Percentiles rank a stretch among this genome's conserved stretches.
Evolutionary conservation across 1,140 invertebrate genomes (phyloP).

Genomic region (Steinernema khuongi): DNA sequence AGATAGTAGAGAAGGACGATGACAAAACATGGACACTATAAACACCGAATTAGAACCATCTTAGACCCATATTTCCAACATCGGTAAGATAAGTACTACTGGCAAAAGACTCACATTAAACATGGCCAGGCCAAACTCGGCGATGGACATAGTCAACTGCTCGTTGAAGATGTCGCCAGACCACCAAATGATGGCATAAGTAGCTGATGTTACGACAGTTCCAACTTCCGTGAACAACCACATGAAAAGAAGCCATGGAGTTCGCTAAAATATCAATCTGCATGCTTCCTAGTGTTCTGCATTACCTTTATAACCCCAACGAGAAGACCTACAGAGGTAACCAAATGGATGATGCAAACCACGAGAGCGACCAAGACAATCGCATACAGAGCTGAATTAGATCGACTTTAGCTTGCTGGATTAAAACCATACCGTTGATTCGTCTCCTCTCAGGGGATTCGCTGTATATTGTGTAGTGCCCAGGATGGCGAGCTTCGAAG

Average conservation of each 20-base stretch:
- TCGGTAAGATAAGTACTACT: slow-evolving; percentile 25
- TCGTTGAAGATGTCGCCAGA: slow-evolving; percentile 55
- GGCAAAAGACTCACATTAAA: slow-evolving; percentile 48
- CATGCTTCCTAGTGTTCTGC: background rate
- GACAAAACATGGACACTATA: slow-evolving; percentile 48
- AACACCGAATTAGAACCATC: background rate
- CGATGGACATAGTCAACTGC: slow-evolving; percentile 53
- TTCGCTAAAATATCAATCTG: background rate
- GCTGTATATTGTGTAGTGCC: slow-evolving; percentile 55
- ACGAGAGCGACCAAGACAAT: slow-evolving; percentile 53
- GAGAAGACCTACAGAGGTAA: slow-evolving; percentile 41
- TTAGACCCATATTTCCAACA: background rate
- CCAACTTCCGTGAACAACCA: slow-evolving; percentile 53
- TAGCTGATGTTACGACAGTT: slow-evolving; percentile 47
- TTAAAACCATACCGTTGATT: slow-evolving; percentile 48
- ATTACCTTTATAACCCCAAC: slow-evolving; percentile 51
- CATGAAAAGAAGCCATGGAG: slow-evolving; percentile 39
- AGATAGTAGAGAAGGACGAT: slow-evolving; percentile 55
- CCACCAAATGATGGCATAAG: slow-evolving; percentile 57
- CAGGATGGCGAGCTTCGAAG: slow-evolving; percentile 55
- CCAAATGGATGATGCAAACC: slow-evolving; percentile 47
- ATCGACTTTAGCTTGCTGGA: slow-evolving; percentile 15
- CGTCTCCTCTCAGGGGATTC: slow-evolving; percentile 54
- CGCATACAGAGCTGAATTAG: slow-evolving; percentile 49
- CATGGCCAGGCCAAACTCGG: slow-evolving; percentile 54